These are phyloP conservation scores for Dusona sp. DNA, from an alignment of 2,888 invertebrate species.

Conservation along the genomic window DNA sequence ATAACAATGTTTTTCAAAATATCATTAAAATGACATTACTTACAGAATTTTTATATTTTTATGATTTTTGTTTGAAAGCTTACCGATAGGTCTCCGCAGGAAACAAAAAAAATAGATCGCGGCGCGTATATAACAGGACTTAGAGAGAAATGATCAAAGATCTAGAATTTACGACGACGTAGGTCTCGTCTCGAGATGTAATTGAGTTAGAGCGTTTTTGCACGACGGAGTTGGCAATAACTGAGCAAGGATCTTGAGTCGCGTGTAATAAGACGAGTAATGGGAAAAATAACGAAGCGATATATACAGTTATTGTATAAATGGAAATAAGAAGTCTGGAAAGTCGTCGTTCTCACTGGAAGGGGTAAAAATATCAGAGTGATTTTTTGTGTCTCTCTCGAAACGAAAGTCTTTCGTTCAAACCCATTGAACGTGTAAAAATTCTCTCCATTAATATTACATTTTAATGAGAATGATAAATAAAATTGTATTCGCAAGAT, in stretches of 20 bases:
- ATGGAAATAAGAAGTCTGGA: slow-evolving; percentile 13
- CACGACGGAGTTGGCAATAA: not conserved
- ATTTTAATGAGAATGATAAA: not conserved
- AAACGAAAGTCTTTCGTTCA: slow-evolving; percentile 35
- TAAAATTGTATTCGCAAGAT: not conserved
- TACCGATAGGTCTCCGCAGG: not conserved
- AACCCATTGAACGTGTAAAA: slow-evolving; percentile 20
- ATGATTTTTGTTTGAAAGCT: not conserved
- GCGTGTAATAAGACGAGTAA: slow-evolving; percentile 11
- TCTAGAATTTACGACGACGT: slow-evolving; percentile 5
- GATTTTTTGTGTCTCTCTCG: slow-evolving; percentile 24
- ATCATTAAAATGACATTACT: not conserved
- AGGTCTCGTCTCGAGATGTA: slow-evolving; percentile 14
- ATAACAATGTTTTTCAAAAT: not conserved
- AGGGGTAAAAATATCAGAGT: slow-evolving; percentile 6
- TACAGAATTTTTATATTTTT: not conserved
- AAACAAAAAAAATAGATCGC: not conserved
- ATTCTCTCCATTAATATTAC: not conserved
- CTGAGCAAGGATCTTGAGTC: slow-evolving; percentile 14
- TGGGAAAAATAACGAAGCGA: not conserved
- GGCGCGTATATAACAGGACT: not conserved
- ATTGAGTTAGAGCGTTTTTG: slow-evolving; percentile 29
- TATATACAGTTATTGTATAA: slow-evolving; percentile 14
- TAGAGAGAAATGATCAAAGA: slow-evolving; percentile 5
- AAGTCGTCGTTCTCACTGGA: slow-evolving; percentile 1